Evolutionary conservation across 2,888 invertebrate species (phyloP).

Genomic region (Imbricaverruca yamaguchii): DNA sequence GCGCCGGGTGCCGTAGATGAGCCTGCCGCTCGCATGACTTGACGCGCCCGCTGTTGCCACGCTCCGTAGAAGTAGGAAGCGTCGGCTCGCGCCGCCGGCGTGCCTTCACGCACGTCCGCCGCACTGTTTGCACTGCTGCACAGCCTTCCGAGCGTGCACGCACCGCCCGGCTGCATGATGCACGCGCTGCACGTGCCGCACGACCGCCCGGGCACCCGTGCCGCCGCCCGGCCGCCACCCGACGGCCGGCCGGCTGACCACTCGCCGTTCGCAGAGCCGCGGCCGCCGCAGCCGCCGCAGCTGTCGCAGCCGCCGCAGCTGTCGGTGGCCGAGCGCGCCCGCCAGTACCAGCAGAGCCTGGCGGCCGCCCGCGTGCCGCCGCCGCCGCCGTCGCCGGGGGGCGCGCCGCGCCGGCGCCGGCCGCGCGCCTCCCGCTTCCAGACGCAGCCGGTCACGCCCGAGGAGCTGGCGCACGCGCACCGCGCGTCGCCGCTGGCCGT

Average conservation of each 20-base stretch:
- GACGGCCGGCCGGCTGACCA: not conserved
- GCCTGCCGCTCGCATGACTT: too few species aligned
- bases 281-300: not conserved
- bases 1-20: too few species aligned
- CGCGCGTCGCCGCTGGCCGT: slow-evolving; percentile 47
- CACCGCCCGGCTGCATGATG: too few species aligned
- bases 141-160: too few species aligned
- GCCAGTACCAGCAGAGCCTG: slow-evolving; percentile 5
- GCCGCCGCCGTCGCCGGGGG: slow-evolving; percentile 12
- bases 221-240: not conserved
- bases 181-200: too few species aligned
- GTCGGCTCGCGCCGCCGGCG: too few species aligned
- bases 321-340: not conserved
- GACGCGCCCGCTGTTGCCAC: too few species aligned
- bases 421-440: slow-evolving; percentile 51
- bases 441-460: slow-evolving; percentile 64
- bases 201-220: too few species aligned
- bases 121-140: too few species aligned
- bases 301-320: not conserved
- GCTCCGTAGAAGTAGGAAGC: too few species aligned
- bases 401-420: slow-evolving; percentile 31
- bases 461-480: slow-evolving; percentile 55
- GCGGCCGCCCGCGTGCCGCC: not conserved
- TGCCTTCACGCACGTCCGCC: too few species aligned
- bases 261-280: not conserved